phyloP scores from a whole-genome alignment of 2,113 vertebrate species.

The Hippocampus abdominalis region DNA sequence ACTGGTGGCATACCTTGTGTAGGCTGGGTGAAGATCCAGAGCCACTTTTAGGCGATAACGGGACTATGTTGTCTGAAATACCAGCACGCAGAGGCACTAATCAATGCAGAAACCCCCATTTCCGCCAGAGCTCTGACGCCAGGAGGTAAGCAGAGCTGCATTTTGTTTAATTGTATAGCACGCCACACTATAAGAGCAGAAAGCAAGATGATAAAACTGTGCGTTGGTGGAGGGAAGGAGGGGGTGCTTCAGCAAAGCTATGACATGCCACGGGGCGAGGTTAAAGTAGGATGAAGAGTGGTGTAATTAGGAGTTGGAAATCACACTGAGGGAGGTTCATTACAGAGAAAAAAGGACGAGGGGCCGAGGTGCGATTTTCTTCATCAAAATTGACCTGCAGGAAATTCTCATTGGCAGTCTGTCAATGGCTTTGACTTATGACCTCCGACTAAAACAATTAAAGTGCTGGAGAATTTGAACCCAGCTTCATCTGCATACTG shows the following conservation, averaged over 20 bases:
- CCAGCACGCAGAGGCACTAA: too few species aligned
- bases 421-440: background rate
- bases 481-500: background rate
- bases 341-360: slow-evolving; percentile 3
- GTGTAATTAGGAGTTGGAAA: slow-evolving; percentile 36
- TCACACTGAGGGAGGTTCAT: slow-evolving; percentile 8
- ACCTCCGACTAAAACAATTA: background rate
- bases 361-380: slow-evolving; percentile 13
- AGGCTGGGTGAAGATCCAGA: too few species aligned
- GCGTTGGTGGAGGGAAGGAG: slow-evolving; percentile 3
- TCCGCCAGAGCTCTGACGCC: too few species aligned
- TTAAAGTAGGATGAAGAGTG: slow-evolving; percentile 24
- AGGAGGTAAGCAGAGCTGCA: too few species aligned
- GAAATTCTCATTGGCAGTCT: background rate
- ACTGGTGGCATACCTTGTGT: too few species aligned
- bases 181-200: background rate
- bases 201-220: background rate
- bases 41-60: too few species aligned
- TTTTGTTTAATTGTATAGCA: background rate
- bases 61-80: too few species aligned
- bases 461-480: background rate
- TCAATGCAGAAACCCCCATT: too few species aligned
- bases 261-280: slow-evolving; percentile 26
- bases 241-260: slow-evolving; percentile 22
- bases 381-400: slow-evolving; percentile 1